A percentile compares a stretch with the other conserved stretches of the same genome.
Conservation (phyloP, 2,113 vertebrate species). For the Pseudolaguvia tuberculata region DNA sequence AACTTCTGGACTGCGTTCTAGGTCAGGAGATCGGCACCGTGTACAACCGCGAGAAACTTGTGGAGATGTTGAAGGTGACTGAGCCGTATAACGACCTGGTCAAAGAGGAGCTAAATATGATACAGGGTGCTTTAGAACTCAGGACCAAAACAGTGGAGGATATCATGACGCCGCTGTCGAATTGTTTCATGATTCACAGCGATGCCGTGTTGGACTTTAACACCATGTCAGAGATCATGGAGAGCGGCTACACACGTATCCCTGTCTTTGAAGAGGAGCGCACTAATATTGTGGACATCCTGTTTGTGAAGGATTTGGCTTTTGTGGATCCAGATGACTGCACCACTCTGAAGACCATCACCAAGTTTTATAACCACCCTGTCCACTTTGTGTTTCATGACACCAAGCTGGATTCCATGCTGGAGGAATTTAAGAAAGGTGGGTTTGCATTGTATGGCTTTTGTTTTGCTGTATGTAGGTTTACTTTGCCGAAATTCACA, state of each 20-base stretch:
- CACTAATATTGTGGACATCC: slow-evolving; percentile 91
- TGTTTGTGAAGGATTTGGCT: slow-evolving; percentile 90
- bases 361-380: slow-evolving; percentile 94
- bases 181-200: slow-evolving; percentile 93
- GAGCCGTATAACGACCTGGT: slow-evolving; percentile 92
- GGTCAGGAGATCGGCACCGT: slow-evolving; percentile 96
- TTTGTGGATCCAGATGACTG: slow-evolving; percentile 93
- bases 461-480: not conserved
- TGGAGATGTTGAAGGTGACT: slow-evolving; percentile 93
- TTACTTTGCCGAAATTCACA: not conserved
- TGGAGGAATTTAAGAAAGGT: slow-evolving; percentile 99
- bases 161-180: slow-evolving; percentile 82
- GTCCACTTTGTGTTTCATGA: slow-evolving; percentile 96
- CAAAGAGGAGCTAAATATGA: slow-evolving; percentile 94
- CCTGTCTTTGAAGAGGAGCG: slow-evolving; percentile 85
- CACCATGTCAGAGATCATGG: slow-evolving; percentile 98
- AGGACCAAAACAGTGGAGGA: slow-evolving; percentile 91
- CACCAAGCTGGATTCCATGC: slow-evolving; percentile 93
- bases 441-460: slow-evolving; percentile 20
- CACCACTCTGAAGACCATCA: slow-evolving; percentile 92
- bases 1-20: slow-evolving; percentile 80
- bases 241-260: slow-evolving; percentile 91
- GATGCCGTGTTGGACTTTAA: slow-evolving; percentile 89
- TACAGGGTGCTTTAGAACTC: slow-evolving; percentile 91
- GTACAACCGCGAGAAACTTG: slow-evolving; percentile 94